phyloP scores from a whole-genome alignment of 2,113 vertebrate species.

The Limnothrissa miodon region DNA sequence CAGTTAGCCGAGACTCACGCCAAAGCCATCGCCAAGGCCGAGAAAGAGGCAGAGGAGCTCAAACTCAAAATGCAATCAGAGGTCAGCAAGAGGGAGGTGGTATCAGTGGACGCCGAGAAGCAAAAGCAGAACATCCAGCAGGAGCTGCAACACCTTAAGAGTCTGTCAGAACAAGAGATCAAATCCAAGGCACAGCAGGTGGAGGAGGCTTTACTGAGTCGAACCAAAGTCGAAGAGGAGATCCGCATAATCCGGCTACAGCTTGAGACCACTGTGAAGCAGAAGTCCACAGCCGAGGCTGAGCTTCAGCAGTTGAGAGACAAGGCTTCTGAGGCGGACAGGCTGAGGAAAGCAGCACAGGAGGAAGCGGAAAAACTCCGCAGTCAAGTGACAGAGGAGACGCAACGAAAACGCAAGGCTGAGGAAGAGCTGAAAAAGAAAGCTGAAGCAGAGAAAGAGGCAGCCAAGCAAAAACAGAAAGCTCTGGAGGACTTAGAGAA shows the following conservation, averaged over 20 bases:
- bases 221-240: constrained; percentile 88
- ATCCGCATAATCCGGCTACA: constrained; percentile 87
- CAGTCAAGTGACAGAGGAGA: constrained; percentile 87
- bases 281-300: constrained; percentile 75
- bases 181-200: constrained; percentile 82
- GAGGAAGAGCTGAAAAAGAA: constrained; percentile 88
- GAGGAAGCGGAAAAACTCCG: constrained; percentile 91
- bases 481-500: constrained; percentile 84
- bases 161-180: constrained; percentile 86
- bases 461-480: constrained; percentile 85
- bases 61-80: constrained; percentile 90
- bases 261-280: constrained; percentile 79
- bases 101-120: constrained; percentile 82
- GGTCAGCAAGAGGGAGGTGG: constrained; percentile 81
- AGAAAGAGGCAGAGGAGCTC: constrained; percentile 83
- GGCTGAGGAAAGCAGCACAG: constrained; percentile 80
- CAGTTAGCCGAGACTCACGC: constrained; percentile 90
- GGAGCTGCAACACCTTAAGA: constrained; percentile 85
- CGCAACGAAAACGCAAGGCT: constrained; percentile 87
- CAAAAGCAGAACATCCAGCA: constrained; percentile 95
- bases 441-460: constrained; percentile 85
- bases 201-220: constrained; percentile 82
- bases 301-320: constrained; percentile 82
- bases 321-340: constrained; percentile 80
- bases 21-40: constrained; percentile 85